Evolutionary conservation across 2,113 vertebrate species (phyloP), one percentile per base, ranked within the genome.

Genomic region (Thamnophis sirtalis): DNA sequence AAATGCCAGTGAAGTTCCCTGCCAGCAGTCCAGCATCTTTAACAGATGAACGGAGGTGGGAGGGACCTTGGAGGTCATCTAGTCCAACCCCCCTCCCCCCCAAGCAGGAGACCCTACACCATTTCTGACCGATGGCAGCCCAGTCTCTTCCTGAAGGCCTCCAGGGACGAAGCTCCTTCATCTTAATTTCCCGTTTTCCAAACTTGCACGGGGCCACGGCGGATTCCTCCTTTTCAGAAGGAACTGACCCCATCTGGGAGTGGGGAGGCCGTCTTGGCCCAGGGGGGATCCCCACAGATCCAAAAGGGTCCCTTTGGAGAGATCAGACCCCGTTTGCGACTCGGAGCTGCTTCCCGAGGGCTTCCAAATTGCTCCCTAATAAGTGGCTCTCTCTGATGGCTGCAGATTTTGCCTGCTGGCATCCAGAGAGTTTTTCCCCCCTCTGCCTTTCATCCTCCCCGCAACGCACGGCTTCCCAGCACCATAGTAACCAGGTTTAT

Each of bases 301-400:
- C 94, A 95, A 95, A 92, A 92, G 94, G 95, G 92, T 92, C 87
- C 94, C 93, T 96, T 96, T 93, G 89, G 94, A 93, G 95, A 73
- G 68, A 33, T 7, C 68, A 15, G 68, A n/a, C 94, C 88, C 68
- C 95, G 15, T 95, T 89, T 90, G 95, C 92, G 96, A 91, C 89
- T 60, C 53, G 68, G 92, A 92, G 86, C 93, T 7, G 91, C 93
- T 95, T 93, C 90, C 49, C 43, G 91, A 88, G 92, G 94, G 91
- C 95, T 90, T 95, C 93, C 92, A 68, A 92, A 91, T 91, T 94
- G 96, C 90, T 94, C 91, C 95, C 95, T 96, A 89, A 92, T 91
- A 86, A 19, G 2, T n/a, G 58, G 93, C 93, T 95, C 92, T 93
- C 88, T 84, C 93, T 95, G 89, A 95, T 51, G 91, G 92, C 94